Evolutionary conservation across 2,113 vertebrate genomes (phyloP).

Genomic region (Hippocampus barbouri): DNA sequence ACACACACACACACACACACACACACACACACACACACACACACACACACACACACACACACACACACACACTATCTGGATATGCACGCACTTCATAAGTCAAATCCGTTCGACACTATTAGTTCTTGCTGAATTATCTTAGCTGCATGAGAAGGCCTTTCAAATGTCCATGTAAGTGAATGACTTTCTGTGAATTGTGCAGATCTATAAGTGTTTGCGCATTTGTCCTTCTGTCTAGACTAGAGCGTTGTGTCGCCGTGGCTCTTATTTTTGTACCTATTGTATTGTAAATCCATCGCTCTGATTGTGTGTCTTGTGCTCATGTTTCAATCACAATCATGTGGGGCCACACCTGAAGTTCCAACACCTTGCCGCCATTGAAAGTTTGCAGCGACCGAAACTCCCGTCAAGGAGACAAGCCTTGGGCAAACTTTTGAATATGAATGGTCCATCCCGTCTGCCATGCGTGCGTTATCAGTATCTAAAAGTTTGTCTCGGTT

Average conservation of each 20-base stretch:
- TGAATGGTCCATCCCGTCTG: slow-evolving; percentile 51
- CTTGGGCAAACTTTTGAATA: slow-evolving; percentile 39
- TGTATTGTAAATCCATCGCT: slow-evolving; percentile 75
- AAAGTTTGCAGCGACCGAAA: slow-evolving; percentile 44
- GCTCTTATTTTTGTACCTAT: slow-evolving; percentile 80
- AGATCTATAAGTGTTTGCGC: slow-evolving; percentile 12
- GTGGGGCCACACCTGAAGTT: slow-evolving; percentile 55
- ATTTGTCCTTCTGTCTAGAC: slow-evolving; percentile 68
- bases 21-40: no score
- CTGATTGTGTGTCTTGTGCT: slow-evolving; percentile 64
- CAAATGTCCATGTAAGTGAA: slow-evolving; percentile 64
- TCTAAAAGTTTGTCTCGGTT: slow-evolving; percentile 47
- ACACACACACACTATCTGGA: neutral
- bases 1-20: no score
- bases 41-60: no score
- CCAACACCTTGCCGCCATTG: slow-evolving; percentile 36
- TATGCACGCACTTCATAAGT: slow-evolving; percentile 30
- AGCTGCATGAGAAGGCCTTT: slow-evolving; percentile 58
- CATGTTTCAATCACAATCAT: slow-evolving; percentile 71
- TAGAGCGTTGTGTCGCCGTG: slow-evolving; percentile 69
- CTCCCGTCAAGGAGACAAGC: neutral
- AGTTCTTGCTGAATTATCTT: slow-evolving; percentile 61
- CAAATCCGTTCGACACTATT: slow-evolving; percentile 47
- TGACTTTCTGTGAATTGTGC: slow-evolving; percentile 47
- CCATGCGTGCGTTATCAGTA: slow-evolving; percentile 57